Percentiles rank a stretch among this genome's conserved stretches.
Evolutionary conservation across 2,797 vertebrate species (phyloP).

Genomic region (Hydrocynus forskahlii): DNA sequence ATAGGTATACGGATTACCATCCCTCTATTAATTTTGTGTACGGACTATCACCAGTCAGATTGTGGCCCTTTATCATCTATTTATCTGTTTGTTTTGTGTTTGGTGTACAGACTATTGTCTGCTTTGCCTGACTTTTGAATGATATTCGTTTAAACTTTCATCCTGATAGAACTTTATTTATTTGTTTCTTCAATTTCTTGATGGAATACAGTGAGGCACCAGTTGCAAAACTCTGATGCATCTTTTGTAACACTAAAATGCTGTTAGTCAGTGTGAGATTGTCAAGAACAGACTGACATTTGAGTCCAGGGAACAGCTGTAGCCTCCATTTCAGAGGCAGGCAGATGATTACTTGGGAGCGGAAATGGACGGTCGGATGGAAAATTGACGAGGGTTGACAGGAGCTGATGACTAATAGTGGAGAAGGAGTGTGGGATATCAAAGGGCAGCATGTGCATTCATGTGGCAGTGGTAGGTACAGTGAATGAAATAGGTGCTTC

Average conservation of each 20-base stretch:
- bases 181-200: not conserved
- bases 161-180: not conserved
- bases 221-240: not conserved
- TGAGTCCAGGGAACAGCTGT: slow-evolving; percentile 51
- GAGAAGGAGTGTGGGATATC: slow-evolving; percentile 54
- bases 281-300: slow-evolving; percentile 47
- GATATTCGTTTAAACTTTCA: too few relatives aligned
- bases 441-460: slow-evolving; percentile 49
- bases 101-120: too few relatives aligned
- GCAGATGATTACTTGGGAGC: slow-evolving; percentile 30
- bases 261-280: slow-evolving; percentile 33
- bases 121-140: not conserved
- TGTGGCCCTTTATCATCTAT: too few relatives aligned
- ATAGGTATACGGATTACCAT: too few relatives aligned
- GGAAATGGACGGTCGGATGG: slow-evolving; percentile 56
- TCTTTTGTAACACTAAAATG: slow-evolving; percentile 10
- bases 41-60: too few relatives aligned
- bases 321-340: slow-evolving; percentile 30
- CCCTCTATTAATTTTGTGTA: too few relatives aligned
- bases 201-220: not conserved
- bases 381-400: slow-evolving; percentile 64
- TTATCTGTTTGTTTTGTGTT: too few relatives aligned
- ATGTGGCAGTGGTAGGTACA: slow-evolving; percentile 37
- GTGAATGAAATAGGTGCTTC: slow-evolving; percentile 24
- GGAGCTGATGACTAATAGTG: slow-evolving; percentile 64